Base-by-base conservation (phyloP, 2,888 invertebrate genomes). In the Volucella bombylans region DNA sequence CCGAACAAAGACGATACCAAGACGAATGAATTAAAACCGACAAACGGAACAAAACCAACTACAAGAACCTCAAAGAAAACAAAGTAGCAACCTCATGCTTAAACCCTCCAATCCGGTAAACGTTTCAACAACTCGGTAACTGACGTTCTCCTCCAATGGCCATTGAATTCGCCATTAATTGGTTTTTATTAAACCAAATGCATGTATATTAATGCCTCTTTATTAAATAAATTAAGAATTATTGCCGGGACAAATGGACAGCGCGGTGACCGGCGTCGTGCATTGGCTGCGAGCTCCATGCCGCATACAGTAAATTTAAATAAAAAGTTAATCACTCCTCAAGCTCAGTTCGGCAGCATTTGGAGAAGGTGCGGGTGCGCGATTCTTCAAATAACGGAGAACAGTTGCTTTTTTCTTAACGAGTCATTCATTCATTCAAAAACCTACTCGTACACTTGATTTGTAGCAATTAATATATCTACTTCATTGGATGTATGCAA, bases 131-230 rank as follows among this genome's bases (percentile, higher is more conserved):
- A 79, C 68, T 54, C 62, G 12, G 72, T 59, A 45, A n/a, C 15
- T 10, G 50, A 47, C 49, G 74, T 59, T 65, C 76, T 68, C 76
- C 11, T 76, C 72, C 81, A 85, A 80, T 80, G 69, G 49, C 83
- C 69, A 76, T 83, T 81, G 81, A 81, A 72, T 49, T 76, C 85
- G 81, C 62, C 76, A 76, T 85, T 85, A 85, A 85, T 85, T 85
- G 85, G 81, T 85, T 85, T 85, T 85, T 85, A 85, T 85, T 85
- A 85, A 81, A 54, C 81, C 85, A 62, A 85, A 85, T 85, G 85
- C 76, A 81, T 81, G 85, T 85, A 81, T 81, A 85, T 85, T 85
- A 81, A 81, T 81, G 85, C 81, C 76, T 85, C 76, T 85, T 85
- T 85, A 85, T 85, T 76, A 72, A 67, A 85, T 81, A 81, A 85